phyloP scores from a whole-genome alignment of 2,888 invertebrate genomes.

The Cybosia mesomella region DNA sequence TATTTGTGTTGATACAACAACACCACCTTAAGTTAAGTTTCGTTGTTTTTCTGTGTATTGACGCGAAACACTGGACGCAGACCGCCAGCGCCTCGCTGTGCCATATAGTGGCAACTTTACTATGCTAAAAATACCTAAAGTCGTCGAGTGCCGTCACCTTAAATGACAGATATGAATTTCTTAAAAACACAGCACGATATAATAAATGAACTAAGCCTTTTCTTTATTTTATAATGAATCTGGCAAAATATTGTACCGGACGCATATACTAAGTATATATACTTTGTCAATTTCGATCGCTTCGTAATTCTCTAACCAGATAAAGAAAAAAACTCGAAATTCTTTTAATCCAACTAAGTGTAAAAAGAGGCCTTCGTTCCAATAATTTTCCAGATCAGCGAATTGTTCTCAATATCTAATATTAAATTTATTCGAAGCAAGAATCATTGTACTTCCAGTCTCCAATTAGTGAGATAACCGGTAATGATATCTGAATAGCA shows the following conservation, averaged over 20 bases:
- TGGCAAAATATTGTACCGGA: neutral
- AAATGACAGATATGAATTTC: too few relatives aligned
- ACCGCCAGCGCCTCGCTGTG: too few relatives aligned
- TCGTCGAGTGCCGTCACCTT: too few relatives aligned
- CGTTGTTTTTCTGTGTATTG: too few relatives aligned
- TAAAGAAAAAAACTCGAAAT: neutral
- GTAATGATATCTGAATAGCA: constrained; percentile 3
- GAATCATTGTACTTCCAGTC: constrained; percentile 16
- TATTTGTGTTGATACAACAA: too few relatives aligned
- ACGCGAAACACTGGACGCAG: too few relatives aligned
- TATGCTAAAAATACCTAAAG: too few relatives aligned
- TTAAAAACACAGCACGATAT: too few relatives aligned
- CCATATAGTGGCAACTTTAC: too few relatives aligned
- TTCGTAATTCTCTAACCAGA: neutral
- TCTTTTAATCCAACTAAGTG: neutral
- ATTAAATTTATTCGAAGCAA: constrained; percentile 13
- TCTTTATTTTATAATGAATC: neutral
- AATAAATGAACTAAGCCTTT: too few relatives aligned
- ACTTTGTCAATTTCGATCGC: neutral
- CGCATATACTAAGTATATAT: neutral
- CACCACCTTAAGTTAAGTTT: too few relatives aligned
- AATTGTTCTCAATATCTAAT: constrained; percentile 8
- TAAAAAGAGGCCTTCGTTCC: neutral
- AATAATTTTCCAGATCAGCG: constrained; percentile 12
- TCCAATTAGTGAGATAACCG: constrained; percentile 14